Base-by-base conservation (phyloP, 2,888 invertebrate species). In the Villa cingulata region DNA sequence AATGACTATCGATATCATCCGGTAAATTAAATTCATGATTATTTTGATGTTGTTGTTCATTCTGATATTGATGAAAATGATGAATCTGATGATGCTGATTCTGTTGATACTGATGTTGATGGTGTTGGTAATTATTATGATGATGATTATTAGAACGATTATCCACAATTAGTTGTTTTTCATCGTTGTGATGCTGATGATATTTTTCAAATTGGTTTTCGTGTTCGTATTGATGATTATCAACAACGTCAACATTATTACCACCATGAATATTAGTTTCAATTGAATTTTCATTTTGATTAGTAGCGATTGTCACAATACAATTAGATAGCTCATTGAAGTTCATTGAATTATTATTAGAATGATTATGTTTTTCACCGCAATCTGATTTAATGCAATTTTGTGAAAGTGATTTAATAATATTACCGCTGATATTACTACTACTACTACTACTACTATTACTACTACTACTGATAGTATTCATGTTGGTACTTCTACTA, bases 311-410 rank as follows among this genome's bases (percentile, higher is more conserved):
- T 59, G 65, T 68, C 55, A 66, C 67, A 58, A 70, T 68, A 60
- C 70, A 69, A 63, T 68, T 68, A 56, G 69, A 65, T 62, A 70
- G 62, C 61, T 70, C 70, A 63, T 70, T 68, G 64, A 69, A 69
- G 63, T 70, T 66, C 65, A 70, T 70, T 59, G 68, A 63, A 60
- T 66, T 69, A 61, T 58, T 62, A 58, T 60, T 59, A 32, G 7
- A 3, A 32, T 32, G 29, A 18, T 16, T 29, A n/a, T 23, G 2
- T 10, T 41, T 20, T 14, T 32, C 32, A 18, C 7, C 18, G 9
- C 19, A 27, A 3, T 20, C 20, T 12, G 27, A 23, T 43, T 47
- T 47, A 27, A 17, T 23, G 18, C 12, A 43, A 15, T 40, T 40
- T 36, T 46, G 45, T 18, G 47, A 27, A 48, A 46, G 41, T 16